These are phyloP conservation scores for Hydrolagus colliei DNA, from an alignment of 2,797 vertebrate species.

Conservation along the genomic window DNA sequence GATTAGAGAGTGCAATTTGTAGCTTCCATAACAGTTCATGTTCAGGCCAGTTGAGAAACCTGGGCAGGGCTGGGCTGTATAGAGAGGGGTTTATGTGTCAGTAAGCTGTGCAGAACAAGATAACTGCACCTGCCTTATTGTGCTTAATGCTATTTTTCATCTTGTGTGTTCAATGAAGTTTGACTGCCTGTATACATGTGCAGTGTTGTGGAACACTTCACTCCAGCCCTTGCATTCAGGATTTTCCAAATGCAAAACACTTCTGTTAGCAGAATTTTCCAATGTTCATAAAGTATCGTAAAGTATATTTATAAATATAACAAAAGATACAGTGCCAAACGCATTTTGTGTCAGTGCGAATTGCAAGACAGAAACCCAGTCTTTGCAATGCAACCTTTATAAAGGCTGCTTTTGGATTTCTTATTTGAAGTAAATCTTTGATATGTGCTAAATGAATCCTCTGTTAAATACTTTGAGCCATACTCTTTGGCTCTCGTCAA, in stretches of 20 bases:
- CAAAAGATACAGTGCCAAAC: too few relatives aligned
- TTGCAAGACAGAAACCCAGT: too few relatives aligned
- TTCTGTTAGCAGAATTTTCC: too few relatives aligned
- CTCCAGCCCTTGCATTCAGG: slow-evolving; percentile 35
- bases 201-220: slow-evolving; percentile 40
- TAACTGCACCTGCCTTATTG: not conserved
- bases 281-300: too few relatives aligned
- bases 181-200: slow-evolving; percentile 41
- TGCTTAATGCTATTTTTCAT: not conserved
- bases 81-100: not conserved
- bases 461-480: too few relatives aligned
- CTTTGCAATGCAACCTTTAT: too few relatives aligned
- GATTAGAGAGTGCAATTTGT: not conserved
- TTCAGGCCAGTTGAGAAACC: slow-evolving; percentile 22
- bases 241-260: not conserved
- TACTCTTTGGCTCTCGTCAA: too few relatives aligned
- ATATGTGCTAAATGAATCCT: too few relatives aligned
- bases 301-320: too few relatives aligned
- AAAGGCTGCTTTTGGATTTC: too few relatives aligned
- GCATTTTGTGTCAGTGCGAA: too few relatives aligned
- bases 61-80: not conserved
- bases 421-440: too few relatives aligned
- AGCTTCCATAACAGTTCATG: slow-evolving; percentile 2
- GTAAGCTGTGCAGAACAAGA: slow-evolving; percentile 14
- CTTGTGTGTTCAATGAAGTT: slow-evolving; percentile 44